Conservation (phyloP, 2,888 invertebrate species). For the Cataglyphis albicans region DNA sequence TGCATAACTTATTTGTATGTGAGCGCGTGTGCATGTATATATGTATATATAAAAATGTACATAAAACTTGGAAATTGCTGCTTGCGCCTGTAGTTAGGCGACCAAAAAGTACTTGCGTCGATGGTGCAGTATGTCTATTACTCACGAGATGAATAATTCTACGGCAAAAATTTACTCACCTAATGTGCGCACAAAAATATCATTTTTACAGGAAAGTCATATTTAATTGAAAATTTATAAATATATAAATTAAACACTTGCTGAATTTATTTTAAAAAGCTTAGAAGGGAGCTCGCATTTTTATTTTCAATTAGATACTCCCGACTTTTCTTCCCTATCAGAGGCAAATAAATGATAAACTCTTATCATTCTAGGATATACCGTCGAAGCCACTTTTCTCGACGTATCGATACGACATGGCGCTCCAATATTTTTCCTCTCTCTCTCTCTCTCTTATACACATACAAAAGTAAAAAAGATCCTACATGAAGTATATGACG, state of each 20-base stretch:
- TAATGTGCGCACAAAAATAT: background rate
- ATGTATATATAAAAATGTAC: background rate
- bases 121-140: constrained; percentile 30
- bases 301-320: constrained; percentile 41
- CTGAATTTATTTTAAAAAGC: background rate
- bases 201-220: background rate
- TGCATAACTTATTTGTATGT: background rate
- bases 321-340: constrained; percentile 27
- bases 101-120: constrained; percentile 57
- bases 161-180: background rate
- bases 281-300: background rate
- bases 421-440: constrained; percentile 61
- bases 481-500: constrained; percentile 55
- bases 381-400: constrained; percentile 64
- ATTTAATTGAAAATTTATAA: background rate
- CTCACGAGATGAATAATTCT: background rate
- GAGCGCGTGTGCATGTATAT: background rate
- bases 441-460: too few species aligned
- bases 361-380: constrained; percentile 64
- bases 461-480: constrained; percentile 47
- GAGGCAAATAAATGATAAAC: constrained; percentile 62
- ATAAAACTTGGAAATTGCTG: background rate
- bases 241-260: background rate
- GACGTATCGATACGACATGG: constrained; percentile 59
- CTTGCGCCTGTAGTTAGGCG: constrained; percentile 59